phyloP scores from a whole-genome alignment of 1,140 invertebrate species.

The Lepidostoma basale region DNA sequence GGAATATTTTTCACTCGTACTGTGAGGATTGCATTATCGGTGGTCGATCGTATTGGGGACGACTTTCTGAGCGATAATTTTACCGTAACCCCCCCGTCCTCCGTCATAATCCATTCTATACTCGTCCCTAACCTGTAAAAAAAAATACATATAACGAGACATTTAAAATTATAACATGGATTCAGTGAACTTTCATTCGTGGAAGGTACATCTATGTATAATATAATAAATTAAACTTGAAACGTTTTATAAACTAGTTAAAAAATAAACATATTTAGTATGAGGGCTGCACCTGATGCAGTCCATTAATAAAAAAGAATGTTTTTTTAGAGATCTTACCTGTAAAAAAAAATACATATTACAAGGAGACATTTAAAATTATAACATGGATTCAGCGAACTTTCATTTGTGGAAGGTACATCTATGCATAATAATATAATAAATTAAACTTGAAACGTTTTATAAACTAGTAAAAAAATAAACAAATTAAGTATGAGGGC shows the following conservation, averaged over 20 bases:
- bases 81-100: conserved; percentile 95
- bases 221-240: background rate
- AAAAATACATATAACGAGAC: background rate
- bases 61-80: conserved; percentile 88
- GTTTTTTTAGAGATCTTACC: too few species aligned
- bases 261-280: background rate
- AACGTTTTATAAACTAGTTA: background rate
- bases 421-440: too few species aligned
- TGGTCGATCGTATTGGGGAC: conserved; percentile 62
- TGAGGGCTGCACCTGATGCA: too few species aligned
- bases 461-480: background rate
- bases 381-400: too few species aligned
- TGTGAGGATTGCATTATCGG: conserved; percentile 39
- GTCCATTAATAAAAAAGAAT: too few species aligned
- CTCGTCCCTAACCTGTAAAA: conserved; percentile 90
- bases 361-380: too few species aligned
- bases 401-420: too few species aligned
- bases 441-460: background rate
- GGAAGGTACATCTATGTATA: too few species aligned
- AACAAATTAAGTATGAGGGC: too few species aligned
- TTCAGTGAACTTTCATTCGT: too few species aligned
- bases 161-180: too few species aligned
- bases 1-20: background rate
- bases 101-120: conserved; percentile 97
- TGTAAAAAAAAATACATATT: conserved; percentile 52